Conservation (phyloP, 2,113 vertebrate genomes). For the Pogona vitticeps region DNA sequence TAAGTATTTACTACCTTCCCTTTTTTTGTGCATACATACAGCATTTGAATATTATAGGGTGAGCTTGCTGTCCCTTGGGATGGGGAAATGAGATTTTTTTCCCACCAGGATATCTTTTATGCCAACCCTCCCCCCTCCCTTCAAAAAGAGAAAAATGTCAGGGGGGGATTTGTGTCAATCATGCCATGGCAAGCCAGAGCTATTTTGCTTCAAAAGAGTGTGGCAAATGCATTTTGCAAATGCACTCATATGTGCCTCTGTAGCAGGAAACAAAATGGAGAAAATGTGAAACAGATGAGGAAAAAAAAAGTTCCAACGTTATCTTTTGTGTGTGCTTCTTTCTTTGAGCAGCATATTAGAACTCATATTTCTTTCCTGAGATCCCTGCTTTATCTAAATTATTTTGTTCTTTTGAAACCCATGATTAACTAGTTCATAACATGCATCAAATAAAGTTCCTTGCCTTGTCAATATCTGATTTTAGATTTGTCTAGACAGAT, state of each 20-base stretch:
- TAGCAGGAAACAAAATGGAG: background rate
- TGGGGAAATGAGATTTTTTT: background rate
- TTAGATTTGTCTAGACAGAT: background rate
- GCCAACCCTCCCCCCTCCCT: too few species aligned
- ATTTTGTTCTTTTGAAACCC: background rate
- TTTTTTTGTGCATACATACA: background rate
- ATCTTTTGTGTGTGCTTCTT: background rate
- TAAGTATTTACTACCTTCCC: too few species aligned
- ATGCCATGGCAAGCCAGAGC: background rate
- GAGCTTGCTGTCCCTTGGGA: background rate
- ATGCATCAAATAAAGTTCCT: background rate
- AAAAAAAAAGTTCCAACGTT: background rate
- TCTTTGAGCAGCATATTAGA: background rate
- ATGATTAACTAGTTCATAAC: background rate
- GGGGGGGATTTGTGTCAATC: background rate
- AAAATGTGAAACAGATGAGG: background rate
- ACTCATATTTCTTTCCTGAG: background rate
- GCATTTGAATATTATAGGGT: background rate
- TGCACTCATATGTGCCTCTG: background rate
- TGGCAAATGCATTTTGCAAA: background rate
- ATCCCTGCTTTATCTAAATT: too few species aligned
- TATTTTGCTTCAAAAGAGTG: background rate
- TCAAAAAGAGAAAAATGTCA: too few species aligned
- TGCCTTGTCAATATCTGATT: background rate
- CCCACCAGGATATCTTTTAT: too few species aligned